These are phyloP conservation scores for Neoscelio sp. DNA, from an alignment of 2,888 invertebrate genomes.

Conservation along the genomic window DNA sequence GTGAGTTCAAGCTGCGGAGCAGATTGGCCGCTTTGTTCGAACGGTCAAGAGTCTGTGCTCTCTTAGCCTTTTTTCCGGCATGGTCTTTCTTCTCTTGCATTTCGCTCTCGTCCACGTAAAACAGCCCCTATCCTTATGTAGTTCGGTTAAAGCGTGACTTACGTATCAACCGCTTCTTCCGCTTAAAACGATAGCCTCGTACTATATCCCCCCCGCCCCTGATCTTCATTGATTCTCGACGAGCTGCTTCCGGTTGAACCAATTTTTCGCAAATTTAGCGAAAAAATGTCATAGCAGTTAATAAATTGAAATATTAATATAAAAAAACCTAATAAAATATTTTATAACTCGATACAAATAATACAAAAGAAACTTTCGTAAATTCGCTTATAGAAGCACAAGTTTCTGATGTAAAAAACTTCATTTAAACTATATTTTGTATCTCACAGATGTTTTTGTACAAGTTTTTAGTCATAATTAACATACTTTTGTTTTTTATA, in stretches of 20 bases:
- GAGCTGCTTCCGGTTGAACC: conserved; percentile 31
- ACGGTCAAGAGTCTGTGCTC: conserved; percentile 51
- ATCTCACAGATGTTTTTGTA: too few relatives aligned
- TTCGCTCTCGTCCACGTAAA: conserved; percentile 35
- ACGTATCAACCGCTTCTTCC: conserved; percentile 48
- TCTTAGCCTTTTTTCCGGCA: conserved; percentile 29
- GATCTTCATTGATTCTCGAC: conserved; percentile 26
- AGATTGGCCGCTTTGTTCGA: conserved; percentile 59
- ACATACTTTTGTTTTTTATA: too few relatives aligned
- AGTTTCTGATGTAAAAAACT: too few relatives aligned
- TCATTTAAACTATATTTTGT: too few relatives aligned
- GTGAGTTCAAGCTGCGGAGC: conserved; percentile 42
- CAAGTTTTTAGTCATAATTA: too few relatives aligned
- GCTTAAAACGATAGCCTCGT: conserved; percentile 28
- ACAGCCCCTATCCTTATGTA: conserved; percentile 49
- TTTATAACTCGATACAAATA: neutral
- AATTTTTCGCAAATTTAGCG: conserved; percentile 10
- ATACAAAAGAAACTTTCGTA: too few relatives aligned
- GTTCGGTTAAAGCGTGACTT: conserved; percentile 44
- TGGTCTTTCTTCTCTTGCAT: conserved; percentile 38
- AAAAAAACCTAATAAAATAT: neutral
- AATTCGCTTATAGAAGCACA: too few relatives aligned
- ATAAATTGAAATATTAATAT: too few relatives aligned
- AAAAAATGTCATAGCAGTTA: neutral
- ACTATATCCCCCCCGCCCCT: too few relatives aligned